Percentiles rank a stretch among this genome's conserved stretches.
phyloP scores from a whole-genome alignment of 2,888 invertebrate species.

The Chelonus formosanus region DNA sequence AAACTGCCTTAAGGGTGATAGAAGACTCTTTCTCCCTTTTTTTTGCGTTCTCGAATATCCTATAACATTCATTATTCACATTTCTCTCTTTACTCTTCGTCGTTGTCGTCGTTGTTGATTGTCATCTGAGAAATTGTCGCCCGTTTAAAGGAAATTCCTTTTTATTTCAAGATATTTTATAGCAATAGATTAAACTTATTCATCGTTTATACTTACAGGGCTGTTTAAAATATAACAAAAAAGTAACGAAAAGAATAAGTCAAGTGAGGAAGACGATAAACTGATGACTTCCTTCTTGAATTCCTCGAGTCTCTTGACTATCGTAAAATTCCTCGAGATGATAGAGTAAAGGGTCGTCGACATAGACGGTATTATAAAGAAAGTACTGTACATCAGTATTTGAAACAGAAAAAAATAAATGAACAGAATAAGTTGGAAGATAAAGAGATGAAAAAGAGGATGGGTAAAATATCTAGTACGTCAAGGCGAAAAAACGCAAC shows the following conservation, averaged over 20 bases:
- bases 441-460: slow-evolving; percentile 17
- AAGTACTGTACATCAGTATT: slow-evolving; percentile 13
- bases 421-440: slow-evolving; percentile 3
- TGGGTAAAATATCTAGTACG: slow-evolving; percentile 29
- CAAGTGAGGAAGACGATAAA: slow-evolving; percentile 21
- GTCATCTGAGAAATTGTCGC: slow-evolving; percentile 23
- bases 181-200: slow-evolving; percentile 5
- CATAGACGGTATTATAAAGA: slow-evolving; percentile 14
- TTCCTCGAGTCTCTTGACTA: slow-evolving; percentile 18
- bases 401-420: slow-evolving; percentile 13
- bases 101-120: background rate
- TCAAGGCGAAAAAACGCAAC: slow-evolving; percentile 48
- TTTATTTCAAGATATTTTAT: slow-evolving; percentile 17
- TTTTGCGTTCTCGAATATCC: slow-evolving; percentile 12
- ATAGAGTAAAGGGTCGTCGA: slow-evolving; percentile 30
- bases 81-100: slow-evolving; percentile 1
- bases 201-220: background rate
- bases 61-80: slow-evolving; percentile 26
- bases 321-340: slow-evolving; percentile 28
- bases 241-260: background rate
- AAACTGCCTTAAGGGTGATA: slow-evolving; percentile 14
- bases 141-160: slow-evolving; percentile 8
- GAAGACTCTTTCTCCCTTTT: slow-evolving; percentile 10
- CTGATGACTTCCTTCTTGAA: slow-evolving; percentile 24
- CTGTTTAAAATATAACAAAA: background rate